These are phyloP conservation scores for Nyctibius grandis DNA, from an alignment of 2,797 vertebrate species.

Conservation along the genomic window DNA sequence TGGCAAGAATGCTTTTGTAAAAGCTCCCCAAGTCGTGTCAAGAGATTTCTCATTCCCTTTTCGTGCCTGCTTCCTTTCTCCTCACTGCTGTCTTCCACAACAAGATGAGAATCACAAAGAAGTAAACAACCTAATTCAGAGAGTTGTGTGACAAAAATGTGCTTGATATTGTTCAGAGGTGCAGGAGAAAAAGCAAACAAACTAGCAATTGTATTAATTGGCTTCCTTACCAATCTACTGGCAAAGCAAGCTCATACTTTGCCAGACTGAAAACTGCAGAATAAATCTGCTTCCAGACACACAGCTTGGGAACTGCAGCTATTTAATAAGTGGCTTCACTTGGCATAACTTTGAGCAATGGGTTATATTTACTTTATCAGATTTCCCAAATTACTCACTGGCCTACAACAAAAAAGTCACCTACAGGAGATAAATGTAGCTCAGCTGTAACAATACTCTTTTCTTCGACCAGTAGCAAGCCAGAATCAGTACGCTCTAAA, in stretches of 20 bases:
- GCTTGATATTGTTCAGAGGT: neutral
- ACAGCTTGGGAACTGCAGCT: neutral
- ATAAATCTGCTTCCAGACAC: neutral
- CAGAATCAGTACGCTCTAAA: neutral
- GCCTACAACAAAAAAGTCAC: neutral
- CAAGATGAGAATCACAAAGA: neutral
- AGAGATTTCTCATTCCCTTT: neutral
- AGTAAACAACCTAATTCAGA: neutral
- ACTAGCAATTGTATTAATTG: neutral
- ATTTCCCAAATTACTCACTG: neutral
- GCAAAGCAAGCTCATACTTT: neutral
- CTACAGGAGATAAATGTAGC: neutral
- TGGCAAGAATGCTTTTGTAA: neutral
- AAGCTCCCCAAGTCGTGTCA: neutral
- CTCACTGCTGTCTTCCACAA: neutral
- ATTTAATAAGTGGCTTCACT: neutral
- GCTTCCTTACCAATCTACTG: neutral
- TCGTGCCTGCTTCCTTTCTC: fast-evolving
- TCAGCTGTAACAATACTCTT: neutral
- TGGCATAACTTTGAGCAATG: neutral
- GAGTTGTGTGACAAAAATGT: neutral
- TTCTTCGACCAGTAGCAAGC: neutral
- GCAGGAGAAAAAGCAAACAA: neutral
- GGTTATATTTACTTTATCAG: neutral
- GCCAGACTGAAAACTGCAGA: neutral